Evolutionary conservation across 2,888 invertebrate genomes (phyloP), one percentile per base, ranked within the genome.

Genomic region (Cephus nigrinus): DNA sequence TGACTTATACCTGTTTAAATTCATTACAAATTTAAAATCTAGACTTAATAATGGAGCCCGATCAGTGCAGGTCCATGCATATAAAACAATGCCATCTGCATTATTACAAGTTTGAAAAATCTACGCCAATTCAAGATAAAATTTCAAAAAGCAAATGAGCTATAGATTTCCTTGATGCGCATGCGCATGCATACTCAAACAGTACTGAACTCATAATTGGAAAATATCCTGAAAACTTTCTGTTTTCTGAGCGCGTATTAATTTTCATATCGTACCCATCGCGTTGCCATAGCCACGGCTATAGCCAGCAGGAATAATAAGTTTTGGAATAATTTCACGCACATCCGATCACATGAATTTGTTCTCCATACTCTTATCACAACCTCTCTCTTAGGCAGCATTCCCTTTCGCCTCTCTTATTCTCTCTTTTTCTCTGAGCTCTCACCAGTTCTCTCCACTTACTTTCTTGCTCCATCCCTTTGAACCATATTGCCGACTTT

Each of bases 291-390:
- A 80, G 79, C 81, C 78, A 81, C 77, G 68, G 74, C 77, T 75
- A 72, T 78, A 79, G 83, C 81, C 81, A 80, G 76, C 80, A 80
- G 78, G 83, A 85, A 84, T 84, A 85, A 86, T 85, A 86, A 84
- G 82, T 84, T 85, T 81, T 80, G 78, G 85, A 85, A 86, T 85
- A 85, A 85, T 86, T 86, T 86, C 82, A 85, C 85, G 84, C 85
- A 81, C 84, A 82, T 81, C 79, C 83, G 85, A 86, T 84, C 84
- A 82, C 82, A 82, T 83, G 84, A 85, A 85, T 83, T 83, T 77
- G 36, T 69, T 31, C 79, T 75, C 78, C 76, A 75, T 80, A 36
- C 36, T 71, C 76, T 74, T 40, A 76, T 69, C 79, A 77, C 36
- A 68, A 75, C 36, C 76, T 75, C 77, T 77, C 72, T 77, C 79